phyloP scores from a whole-genome alignment of 2,888 invertebrate genomes.

The Disparrhopalites patrizii region DNA sequence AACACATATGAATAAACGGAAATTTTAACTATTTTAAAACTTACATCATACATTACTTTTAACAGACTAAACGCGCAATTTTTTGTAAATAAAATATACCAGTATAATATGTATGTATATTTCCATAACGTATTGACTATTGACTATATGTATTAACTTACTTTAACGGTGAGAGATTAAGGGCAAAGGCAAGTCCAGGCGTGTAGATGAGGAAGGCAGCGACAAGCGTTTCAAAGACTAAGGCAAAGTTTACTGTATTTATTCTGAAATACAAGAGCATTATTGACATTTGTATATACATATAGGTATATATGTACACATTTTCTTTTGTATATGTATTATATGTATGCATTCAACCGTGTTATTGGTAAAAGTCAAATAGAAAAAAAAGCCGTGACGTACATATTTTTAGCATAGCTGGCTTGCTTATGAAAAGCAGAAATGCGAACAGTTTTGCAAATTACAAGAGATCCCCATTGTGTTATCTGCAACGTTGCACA shows the following conservation, averaged over 20 bases:
- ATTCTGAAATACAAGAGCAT: slow-evolving; percentile 53
- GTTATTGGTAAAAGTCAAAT: not conserved
- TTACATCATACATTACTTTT: not conserved
- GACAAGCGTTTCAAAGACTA: slow-evolving; percentile 57
- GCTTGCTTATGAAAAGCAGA: slow-evolving; percentile 31
- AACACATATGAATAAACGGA: too few species aligned
- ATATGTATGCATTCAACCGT: not conserved
- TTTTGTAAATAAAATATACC: too few species aligned
- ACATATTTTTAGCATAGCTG: slow-evolving; percentile 16
- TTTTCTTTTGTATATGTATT: not conserved
- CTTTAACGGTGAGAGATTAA: slow-evolving; percentile 48
- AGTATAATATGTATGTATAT: too few species aligned
- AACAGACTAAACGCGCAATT: not conserved
- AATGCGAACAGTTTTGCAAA: slow-evolving; percentile 31
- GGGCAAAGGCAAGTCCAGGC: slow-evolving; percentile 54
- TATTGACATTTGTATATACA: not conserved
- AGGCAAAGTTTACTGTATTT: slow-evolving; percentile 61
- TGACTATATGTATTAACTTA: slow-evolving; percentile 31
- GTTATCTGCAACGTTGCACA: slow-evolving; percentile 11
- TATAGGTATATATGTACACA: not conserved
- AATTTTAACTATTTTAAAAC: not conserved
- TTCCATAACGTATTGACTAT: too few species aligned
- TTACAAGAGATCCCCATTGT: slow-evolving; percentile 37
- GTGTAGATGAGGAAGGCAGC: slow-evolving; percentile 55
- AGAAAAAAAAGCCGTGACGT: not conserved